phyloP scores from a whole-genome alignment of 2,797 vertebrate genomes.

The Poecilia wingei region DNA sequence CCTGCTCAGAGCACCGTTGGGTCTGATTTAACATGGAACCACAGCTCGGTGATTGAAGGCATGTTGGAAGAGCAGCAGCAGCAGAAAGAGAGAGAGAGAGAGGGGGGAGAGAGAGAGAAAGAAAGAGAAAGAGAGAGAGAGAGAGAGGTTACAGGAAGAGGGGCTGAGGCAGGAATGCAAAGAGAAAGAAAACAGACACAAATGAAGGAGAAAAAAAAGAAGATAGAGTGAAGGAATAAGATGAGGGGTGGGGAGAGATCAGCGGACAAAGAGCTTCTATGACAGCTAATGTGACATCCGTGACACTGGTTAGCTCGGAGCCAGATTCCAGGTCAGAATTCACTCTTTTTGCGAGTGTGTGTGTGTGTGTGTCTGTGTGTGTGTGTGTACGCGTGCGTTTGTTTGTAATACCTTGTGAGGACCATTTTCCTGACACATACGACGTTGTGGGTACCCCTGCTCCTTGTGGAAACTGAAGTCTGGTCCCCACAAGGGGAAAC shows the following conservation, averaged over 20 bases:
- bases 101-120: not conserved
- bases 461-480: no score
- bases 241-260: slow-evolving; percentile 48
- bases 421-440: no score
- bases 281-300: slow-evolving; percentile 76
- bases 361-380: slow-evolving; percentile 27
- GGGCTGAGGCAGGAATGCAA: slow-evolving; percentile 37
- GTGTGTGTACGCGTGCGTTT: not conserved
- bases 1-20: slow-evolving; percentile 31
- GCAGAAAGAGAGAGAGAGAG: not conserved
- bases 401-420: no score
- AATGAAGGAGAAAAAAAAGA: slow-evolving; percentile 11
- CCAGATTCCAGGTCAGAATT: slow-evolving; percentile 67
- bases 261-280: slow-evolving; percentile 75
- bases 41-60: slow-evolving; percentile 44
- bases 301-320: slow-evolving; percentile 72
- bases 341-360: slow-evolving; percentile 43
- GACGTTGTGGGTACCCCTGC: no score
- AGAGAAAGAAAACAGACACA: not conserved
- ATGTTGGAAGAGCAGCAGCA: slow-evolving; percentile 31
- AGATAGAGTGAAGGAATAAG: slow-evolving; percentile 36
- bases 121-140: no score
- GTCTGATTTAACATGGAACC: slow-evolving; percentile 55
- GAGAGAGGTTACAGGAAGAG: slow-evolving; percentile 20
- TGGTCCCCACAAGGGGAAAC: no score